Evolutionary conservation across 2,113 vertebrate species (phyloP).

Genomic region (Oryzias melastigma): DNA sequence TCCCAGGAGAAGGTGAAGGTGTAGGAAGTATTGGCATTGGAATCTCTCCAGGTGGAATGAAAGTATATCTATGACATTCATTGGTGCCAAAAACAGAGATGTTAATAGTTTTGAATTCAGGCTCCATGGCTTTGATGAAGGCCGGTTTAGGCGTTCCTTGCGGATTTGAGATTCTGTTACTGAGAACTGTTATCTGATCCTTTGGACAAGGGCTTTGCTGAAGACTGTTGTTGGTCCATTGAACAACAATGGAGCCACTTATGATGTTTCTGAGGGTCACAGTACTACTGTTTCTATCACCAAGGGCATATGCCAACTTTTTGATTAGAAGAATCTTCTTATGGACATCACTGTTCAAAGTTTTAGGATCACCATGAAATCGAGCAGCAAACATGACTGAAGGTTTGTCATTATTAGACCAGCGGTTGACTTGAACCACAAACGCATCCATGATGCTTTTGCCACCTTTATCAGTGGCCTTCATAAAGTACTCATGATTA

Average conservation of each 20-base stretch:
- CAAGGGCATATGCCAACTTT: slow-evolving; percentile 88
- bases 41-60: slow-evolving; percentile 79
- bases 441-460: slow-evolving; percentile 89
- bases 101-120: slow-evolving; percentile 87
- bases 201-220: slow-evolving; percentile 86
- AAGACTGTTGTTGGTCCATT: slow-evolving; percentile 94
- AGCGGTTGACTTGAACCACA: slow-evolving; percentile 88
- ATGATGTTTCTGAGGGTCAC: slow-evolving; percentile 86
- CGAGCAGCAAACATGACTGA: slow-evolving; percentile 87
- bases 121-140: slow-evolving; percentile 86
- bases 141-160: slow-evolving; percentile 77
- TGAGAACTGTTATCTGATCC: slow-evolving; percentile 85
- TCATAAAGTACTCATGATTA: slow-evolving; percentile 92
- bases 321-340: slow-evolving; percentile 91
- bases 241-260: slow-evolving; percentile 88
- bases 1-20: slow-evolving; percentile 76
- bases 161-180: slow-evolving; percentile 83
- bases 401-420: slow-evolving; percentile 81
- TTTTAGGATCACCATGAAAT: slow-evolving; percentile 84
- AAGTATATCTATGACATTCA: slow-evolving; percentile 85
- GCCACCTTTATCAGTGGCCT: slow-evolving; percentile 91
- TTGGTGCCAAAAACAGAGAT: slow-evolving; percentile 82
- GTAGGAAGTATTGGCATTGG: slow-evolving; percentile 61
- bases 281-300: slow-evolving; percentile 91
- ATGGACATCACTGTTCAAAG: slow-evolving; percentile 81